These are phyloP conservation scores for Agrenia bidenticulata DNA, from an alignment of 2,888 invertebrate species.

Conservation along the genomic window DNA sequence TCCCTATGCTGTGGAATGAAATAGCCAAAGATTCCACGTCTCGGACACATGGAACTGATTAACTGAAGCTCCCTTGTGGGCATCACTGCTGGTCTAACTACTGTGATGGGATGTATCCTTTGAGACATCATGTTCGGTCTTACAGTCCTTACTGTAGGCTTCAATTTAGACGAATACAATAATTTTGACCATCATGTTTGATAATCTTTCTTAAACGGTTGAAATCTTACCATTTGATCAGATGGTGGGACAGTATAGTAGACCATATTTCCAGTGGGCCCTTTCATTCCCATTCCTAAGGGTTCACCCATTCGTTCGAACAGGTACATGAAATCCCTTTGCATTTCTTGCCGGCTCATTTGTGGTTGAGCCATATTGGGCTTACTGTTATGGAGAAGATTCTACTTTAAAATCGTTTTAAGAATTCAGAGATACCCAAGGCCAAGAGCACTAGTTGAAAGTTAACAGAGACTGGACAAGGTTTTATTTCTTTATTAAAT, in stretches of 20 bases:
- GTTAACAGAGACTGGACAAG: too few species aligned
- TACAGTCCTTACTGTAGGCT: not conserved
- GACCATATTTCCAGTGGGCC: conserved; percentile 9
- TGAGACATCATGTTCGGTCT: conserved; percentile 9
- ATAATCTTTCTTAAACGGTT: too few species aligned
- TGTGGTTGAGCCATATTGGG: not conserved
- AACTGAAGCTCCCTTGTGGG: conserved; percentile 18
- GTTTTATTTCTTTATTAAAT: too few species aligned
- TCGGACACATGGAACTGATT: conserved; percentile 32
- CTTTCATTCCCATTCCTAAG: conserved; percentile 26
- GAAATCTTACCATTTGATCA: conserved; percentile 13
- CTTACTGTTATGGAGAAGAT: too few species aligned
- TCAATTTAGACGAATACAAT: not conserved
- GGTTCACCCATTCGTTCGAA: conserved; percentile 37
- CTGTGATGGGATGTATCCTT: not conserved
- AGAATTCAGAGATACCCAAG: too few species aligned
- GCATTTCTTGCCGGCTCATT: not conserved
- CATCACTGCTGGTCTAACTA: conserved; percentile 25
- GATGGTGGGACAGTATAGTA: conserved; percentile 3
- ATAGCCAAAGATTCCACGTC: conserved; percentile 37
- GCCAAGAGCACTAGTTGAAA: too few species aligned
- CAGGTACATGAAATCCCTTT: conserved; percentile 31
- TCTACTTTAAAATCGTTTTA: too few species aligned
- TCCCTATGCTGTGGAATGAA: conserved; percentile 43
- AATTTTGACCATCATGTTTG: too few species aligned